Evolutionary conservation across 1,140 invertebrate species (phyloP), one percentile per base, ranked within the genome.

Genomic region (Agrypnia vestita): DNA sequence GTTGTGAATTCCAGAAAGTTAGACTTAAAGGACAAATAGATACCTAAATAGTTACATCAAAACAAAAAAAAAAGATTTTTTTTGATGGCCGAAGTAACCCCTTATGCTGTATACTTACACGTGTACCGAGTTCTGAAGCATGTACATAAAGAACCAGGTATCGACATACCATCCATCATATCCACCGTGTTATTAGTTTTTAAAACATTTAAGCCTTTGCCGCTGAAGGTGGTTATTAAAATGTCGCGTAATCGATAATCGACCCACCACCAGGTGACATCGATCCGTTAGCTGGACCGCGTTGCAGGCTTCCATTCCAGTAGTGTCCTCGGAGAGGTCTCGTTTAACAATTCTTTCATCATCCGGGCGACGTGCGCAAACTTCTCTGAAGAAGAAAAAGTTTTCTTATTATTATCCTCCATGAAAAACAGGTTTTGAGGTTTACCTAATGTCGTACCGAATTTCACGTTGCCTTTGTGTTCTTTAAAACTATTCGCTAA

Each of bases 181-280:
- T 35, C 25, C 1, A 35, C 25, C 25, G 25, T 35, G 25, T 35
- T 35, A 21, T 21, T 21, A 15, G 12, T n/a, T 15, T 59, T 59
- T 21, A 59, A 56, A 59, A 21, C 55, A 59, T 19, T 59, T 21
- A 59, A 59, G 15, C 17, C 17, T 21, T 21, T 59, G 21, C 55
- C 0, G 8, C 9, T 7, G 55, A 19, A 21, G n/a, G 3, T 1
- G 55, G 17, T 59, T 59, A 59, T 59, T 59, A 59, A 59, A 59
- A 59, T 6, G 55, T 21, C 55, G 7, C 21, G 17, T 21, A 59
- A 59, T 59, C 21, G 21, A 59, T 59, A 15, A 59, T 59, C 12
- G 55, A 59, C 15, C 55, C 55, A 59, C 3, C 21, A 21, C 1
- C 55, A 15, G 17, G 15, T 19, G 55, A 59, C 17, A 59, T 59